Percentiles rank a stretch among this genome's conserved stretches.
Evolutionary conservation across 2,888 invertebrate species (phyloP).

Genomic region (Atethmia centrago): DNA sequence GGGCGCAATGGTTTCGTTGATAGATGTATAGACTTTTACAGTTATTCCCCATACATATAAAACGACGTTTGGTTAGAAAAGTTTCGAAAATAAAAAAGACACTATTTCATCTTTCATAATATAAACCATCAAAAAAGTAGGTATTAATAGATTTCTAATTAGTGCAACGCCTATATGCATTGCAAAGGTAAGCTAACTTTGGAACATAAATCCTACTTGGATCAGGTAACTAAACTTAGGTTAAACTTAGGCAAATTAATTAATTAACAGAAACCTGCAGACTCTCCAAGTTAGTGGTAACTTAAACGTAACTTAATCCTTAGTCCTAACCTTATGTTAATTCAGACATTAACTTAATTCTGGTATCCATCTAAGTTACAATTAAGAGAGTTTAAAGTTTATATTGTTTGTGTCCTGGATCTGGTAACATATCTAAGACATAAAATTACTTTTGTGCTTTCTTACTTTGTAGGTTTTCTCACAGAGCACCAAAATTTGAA

Average conservation of each 20-base stretch:
- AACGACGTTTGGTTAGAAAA: too few species aligned
- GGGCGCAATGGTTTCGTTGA: too few species aligned
- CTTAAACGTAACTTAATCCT: constrained; percentile 60
- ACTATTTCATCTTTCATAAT: too few species aligned
- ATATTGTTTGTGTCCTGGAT: constrained; percentile 37
- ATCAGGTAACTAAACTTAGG: constrained; percentile 39
- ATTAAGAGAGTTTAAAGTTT: constrained; percentile 38
- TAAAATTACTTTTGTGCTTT: constrained; percentile 20
- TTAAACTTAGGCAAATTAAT: constrained; percentile 54
- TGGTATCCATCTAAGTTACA: constrained; percentile 45
- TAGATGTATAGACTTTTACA: too few species aligned
- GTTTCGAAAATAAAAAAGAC: too few species aligned
- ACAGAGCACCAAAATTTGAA: not conserved
- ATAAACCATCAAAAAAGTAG: not conserved
- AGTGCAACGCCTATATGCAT: constrained; percentile 4
- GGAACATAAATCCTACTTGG: constrained; percentile 19
- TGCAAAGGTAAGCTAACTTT: constrained; percentile 14
- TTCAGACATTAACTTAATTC: constrained; percentile 51
- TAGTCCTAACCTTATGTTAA: constrained; percentile 58
- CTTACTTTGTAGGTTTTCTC: not conserved
- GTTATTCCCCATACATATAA: too few species aligned
- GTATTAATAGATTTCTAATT: not conserved
- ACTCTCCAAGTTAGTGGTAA: constrained; percentile 50
- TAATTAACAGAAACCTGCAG: constrained; percentile 60
- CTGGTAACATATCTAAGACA: constrained; percentile 7